Base-by-base conservation (phyloP, 2,113 vertebrate species). In the Bolborhynchus lineola region DNA sequence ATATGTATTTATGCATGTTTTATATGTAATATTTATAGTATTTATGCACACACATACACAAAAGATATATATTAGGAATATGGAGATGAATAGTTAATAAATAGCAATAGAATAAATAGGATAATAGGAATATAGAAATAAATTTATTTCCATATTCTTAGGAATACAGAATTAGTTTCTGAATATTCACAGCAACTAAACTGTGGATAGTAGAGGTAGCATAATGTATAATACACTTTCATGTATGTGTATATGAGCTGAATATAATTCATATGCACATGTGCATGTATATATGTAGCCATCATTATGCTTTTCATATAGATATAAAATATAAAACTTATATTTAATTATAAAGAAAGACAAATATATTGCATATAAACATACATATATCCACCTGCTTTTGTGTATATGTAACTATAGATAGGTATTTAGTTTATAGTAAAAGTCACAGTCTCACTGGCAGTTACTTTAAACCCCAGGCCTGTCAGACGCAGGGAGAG, bases 171-270 rank as follows among this genome's bases (percentile, higher is more conserved):
- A 76, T 41, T 42, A 5, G 33, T 12, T 29, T 11, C 13, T 92
- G 53, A 31, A 2, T 37, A 5, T 8, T 86, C n/a, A 44, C 37
- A 71, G n/a, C 26, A 74, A 3, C 16, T 46, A 12, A 72, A 35
- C 11, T 70, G 29, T 4, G 17, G 42, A 7, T 0, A 33, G 79
- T 3, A 31, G 11, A 8, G 41, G 8, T 1, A 28, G 49, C 9
- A 2, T 5, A 42, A 21, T 8, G 29, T 0, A 20, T 16, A 42
- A 49, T 1, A 11, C 20, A 21, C 19, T 23, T 60, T 5, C n/a
- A 4, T 15, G 15, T 46, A 49, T 33, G 5, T 35, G 6, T 49
- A 9, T 25, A 11, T 21, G 41, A 70, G n/a, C 28, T 42, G 35
- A 37, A 7, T 35, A 15, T 13, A 50, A 33, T 18, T 64, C 28